Conservation (phyloP, 1,140 invertebrate genomes). For the Branchinecta lynchi region DNA sequence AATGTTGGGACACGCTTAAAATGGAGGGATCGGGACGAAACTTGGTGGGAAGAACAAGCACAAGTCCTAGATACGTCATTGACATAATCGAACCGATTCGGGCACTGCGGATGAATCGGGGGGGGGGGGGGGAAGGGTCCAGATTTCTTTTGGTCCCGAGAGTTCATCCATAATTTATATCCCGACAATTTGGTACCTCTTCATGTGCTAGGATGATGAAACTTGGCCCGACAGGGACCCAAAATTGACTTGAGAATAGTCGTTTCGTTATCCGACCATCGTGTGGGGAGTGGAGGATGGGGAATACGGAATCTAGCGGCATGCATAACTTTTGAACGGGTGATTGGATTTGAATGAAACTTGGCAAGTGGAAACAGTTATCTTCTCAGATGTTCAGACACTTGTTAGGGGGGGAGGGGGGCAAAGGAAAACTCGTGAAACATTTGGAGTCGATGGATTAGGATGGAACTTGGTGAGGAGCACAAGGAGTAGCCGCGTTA, state of each 20-base stretch:
- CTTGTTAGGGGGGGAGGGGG: background rate
- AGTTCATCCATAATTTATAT: no score
- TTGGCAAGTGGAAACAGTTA: background rate
- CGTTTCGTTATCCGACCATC: no score
- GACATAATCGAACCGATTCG: background rate
- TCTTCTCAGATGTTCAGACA: background rate
- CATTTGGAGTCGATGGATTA: background rate
- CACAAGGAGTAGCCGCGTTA: background rate
- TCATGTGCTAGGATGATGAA: no score
- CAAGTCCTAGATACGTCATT: constrained; percentile 1
- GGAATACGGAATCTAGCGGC: background rate
- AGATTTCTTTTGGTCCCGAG: no score
- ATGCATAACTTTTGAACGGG: background rate
- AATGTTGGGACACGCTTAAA: background rate
- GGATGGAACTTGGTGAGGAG: background rate
- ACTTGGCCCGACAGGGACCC: no score
- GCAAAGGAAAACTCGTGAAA: background rate
- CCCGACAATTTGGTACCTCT: no score
- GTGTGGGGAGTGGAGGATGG: no score
- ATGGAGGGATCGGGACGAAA: constrained; percentile 8
- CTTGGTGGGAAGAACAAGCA: constrained; percentile 5
- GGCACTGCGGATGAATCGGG: background rate
- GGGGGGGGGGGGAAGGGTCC: no score
- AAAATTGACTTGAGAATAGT: no score
- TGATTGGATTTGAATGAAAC: constrained; percentile 6